Percentiles rank a stretch among this genome's conserved stretches.
These are phyloP conservation scores for Ips typographus DNA, from an alignment of 1,140 invertebrate genomes.

Conservation along the genomic window DNA sequence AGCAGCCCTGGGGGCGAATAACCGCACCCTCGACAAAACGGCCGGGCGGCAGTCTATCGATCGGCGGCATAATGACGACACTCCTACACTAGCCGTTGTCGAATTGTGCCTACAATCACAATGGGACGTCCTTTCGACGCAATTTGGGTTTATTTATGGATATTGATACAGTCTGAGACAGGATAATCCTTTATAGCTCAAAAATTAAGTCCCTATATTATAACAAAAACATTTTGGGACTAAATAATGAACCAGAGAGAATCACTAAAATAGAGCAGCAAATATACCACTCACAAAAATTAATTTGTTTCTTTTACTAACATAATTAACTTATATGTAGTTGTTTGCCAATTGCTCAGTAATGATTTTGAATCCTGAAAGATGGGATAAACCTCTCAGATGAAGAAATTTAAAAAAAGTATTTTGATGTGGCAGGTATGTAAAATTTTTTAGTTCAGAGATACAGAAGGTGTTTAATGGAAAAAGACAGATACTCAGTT, in stretches of 20 bases:
- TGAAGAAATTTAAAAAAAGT: no score
- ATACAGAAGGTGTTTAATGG: no score
- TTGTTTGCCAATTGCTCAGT: no score
- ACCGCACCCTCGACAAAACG: slow-evolving; percentile 16
- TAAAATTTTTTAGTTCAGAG: no score
- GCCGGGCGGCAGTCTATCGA: slow-evolving; percentile 16
- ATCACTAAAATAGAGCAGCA: not conserved
- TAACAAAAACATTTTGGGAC: not conserved
- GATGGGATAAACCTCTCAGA: no score
- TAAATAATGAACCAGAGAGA: not conserved
- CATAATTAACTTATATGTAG: no score
- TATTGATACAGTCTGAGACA: not conserved
- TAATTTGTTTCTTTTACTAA: no score
- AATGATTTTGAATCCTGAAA: no score
- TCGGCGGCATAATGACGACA: slow-evolving; percentile 6
- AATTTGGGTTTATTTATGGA: not conserved
- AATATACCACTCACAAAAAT: not conserved
- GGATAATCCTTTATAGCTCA: no score
- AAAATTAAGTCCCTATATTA: not conserved
- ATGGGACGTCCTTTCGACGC: not conserved
- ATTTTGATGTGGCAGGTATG: no score
- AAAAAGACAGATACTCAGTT: no score
- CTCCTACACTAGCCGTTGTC: slow-evolving; percentile 6
- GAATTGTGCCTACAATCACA: slow-evolving; percentile 15
- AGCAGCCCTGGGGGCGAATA: slow-evolving; percentile 1